phyloP scores from a whole-genome alignment of 2,113 vertebrate species.

The Paramisgurnus dabryanus region DNA sequence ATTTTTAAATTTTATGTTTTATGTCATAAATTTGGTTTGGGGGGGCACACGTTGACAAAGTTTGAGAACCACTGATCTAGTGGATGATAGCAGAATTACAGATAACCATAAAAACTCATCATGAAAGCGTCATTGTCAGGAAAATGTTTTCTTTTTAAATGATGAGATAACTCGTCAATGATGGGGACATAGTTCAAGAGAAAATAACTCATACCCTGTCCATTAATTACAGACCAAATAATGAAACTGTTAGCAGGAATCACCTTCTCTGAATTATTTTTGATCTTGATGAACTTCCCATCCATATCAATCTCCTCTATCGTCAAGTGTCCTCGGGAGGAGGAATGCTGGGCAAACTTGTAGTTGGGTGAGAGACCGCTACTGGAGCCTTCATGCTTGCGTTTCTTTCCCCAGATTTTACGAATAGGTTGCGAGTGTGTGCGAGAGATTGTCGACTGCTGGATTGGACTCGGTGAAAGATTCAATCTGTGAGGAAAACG shows the following conservation, averaged over 20 bases:
- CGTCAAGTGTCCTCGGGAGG: conserved; percentile 65
- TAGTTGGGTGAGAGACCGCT: conserved; percentile 55
- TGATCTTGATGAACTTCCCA: conserved; percentile 78
- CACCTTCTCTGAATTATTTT: conserved; percentile 78
- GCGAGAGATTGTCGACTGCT: conserved; percentile 48
- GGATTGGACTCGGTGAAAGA: conserved; percentile 71
- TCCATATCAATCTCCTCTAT: conserved; percentile 79
- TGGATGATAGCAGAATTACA: no score
- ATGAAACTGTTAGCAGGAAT: neutral
- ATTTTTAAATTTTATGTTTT: no score
- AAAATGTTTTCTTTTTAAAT: no score
- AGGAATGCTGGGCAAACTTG: conserved; percentile 71
- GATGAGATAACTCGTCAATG: no score
- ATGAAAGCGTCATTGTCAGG: no score
- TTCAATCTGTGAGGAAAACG: conserved; percentile 70
- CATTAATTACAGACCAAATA: no score
- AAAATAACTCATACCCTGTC: no score
- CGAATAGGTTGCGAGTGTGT: conserved; percentile 59
- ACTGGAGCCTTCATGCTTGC: conserved; percentile 72
- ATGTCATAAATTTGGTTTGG: no score
- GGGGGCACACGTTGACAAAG: no score
- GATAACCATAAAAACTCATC: no score
- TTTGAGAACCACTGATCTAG: no score
- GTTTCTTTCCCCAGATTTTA: conserved; percentile 71
- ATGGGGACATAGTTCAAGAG: no score